Base-by-base conservation (phyloP, 1,140 invertebrate genomes). In the Scaptomyza montana region DNA sequence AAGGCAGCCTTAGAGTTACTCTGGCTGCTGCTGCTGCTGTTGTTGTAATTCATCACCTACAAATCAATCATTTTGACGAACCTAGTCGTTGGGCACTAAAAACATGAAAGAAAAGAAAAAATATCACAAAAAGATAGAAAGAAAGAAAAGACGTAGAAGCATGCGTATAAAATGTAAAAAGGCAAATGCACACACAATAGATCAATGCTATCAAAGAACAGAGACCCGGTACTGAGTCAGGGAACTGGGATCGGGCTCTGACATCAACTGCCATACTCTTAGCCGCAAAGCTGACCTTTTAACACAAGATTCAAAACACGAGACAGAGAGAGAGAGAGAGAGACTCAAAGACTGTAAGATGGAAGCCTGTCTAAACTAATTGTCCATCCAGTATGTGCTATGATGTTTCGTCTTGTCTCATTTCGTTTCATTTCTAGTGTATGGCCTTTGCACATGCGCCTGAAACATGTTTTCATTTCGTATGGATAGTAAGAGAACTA, bases 11-110 rank as follows among this genome's bases (percentile, higher is more conserved):
- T 49, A 60, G 71, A 75, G 74, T 80, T 74, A 43, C 41, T 54
- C 12, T n/a, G 59, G 60, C 43, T 78, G 70, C 43, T 85, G 85
- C 90, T 89, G 60, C 43, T 78, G 70, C 43, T 85, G 85, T 90
- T 89, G 89, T 90, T 89, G 89, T 90, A 91, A 91, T 91, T 91
- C 89, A 91, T 91, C 89, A 91, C 89, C 89, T 91, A 91, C 81
- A 90, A 90, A 91, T 91, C 89, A 91, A 91, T 91, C 89, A 91
- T 91, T 91, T 91, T 91, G 89, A 91, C 89, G 89, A 87, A 87
- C 68, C 84, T 77, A 87, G 75, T 86, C 81, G 72, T 80, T 72
- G 85, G 80, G 57, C n/a, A 61, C 69, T 67, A 84, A 74, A 74
- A 73, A 79, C 70, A 71, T 63, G 59, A 51, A 61, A 49, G 39